Evolutionary conservation across 2,888 invertebrate genomes (phyloP).

Genomic region (Parnassius smintheus): DNA sequence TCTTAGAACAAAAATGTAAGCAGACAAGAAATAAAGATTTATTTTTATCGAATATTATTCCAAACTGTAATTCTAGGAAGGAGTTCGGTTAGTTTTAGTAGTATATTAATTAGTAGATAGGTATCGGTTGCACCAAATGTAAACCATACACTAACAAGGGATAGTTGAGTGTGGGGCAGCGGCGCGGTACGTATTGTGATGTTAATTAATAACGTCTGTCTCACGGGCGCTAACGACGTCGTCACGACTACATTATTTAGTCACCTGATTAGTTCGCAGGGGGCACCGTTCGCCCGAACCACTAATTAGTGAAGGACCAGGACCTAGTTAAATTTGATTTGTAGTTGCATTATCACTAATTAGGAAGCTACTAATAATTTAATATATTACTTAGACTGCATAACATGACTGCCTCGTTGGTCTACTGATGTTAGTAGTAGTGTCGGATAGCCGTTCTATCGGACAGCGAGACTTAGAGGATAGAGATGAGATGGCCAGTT

Average conservation of each 20-base stretch:
- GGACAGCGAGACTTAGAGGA: no score
- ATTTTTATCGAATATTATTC: not conserved
- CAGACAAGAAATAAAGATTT: not conserved
- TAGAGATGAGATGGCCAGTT: no score
- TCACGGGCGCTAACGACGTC: constrained; percentile 75
- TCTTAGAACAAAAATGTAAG: constrained; percentile 17
- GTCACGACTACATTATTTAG: constrained; percentile 79
- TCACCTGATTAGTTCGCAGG: constrained; percentile 77
- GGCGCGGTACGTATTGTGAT: constrained; percentile 57
- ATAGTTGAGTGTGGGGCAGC: constrained; percentile 29
- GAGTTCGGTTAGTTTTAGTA: not conserved
- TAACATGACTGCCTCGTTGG: no score
- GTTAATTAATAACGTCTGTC: constrained; percentile 80
- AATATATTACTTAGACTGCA: no score
- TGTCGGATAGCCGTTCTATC: no score
- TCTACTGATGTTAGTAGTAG: no score
- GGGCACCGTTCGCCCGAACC: constrained; percentile 62
- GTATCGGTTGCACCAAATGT: constrained; percentile 22
- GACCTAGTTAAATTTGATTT: constrained; percentile 70
- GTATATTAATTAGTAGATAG: constrained; percentile 19
- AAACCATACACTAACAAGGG: constrained; percentile 32
- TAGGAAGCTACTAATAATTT: constrained; percentile 62
- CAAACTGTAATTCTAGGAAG: constrained; percentile 2
- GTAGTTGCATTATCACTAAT: constrained; percentile 74
- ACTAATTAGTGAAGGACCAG: constrained; percentile 69